Conservation (phyloP, 2,797 vertebrate species). For the Gallinago solitaria region DNA sequence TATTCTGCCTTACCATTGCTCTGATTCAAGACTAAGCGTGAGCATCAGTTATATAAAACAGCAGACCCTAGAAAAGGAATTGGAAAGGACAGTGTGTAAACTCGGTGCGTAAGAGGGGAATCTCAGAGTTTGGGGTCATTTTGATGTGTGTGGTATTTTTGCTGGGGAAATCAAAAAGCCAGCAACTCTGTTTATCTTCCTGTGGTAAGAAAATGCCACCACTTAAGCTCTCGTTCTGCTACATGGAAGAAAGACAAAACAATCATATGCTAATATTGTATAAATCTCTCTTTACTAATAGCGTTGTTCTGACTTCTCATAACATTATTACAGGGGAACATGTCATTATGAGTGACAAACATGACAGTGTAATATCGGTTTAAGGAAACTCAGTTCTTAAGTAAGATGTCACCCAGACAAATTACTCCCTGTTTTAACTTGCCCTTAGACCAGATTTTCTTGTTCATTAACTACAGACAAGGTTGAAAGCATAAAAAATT, state of each 20-base stretch:
- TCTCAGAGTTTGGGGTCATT: fast-evolving
- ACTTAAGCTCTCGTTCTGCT: neutral
- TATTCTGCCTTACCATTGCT: neutral
- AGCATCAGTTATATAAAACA: neutral
- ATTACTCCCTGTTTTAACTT: constrained; percentile 55
- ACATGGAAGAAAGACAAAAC: neutral
- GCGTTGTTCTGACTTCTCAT: constrained; percentile 9
- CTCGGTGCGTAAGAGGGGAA: fast-evolving
- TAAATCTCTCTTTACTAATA: constrained; percentile 12
- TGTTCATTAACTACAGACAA: constrained; percentile 59
- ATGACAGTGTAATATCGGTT: neutral
- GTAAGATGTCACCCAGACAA: constrained; percentile 47
- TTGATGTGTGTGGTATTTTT: neutral
- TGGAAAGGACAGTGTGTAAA: neutral
- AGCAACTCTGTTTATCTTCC: neutral
- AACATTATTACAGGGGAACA: neutral
- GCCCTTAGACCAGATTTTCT: constrained; percentile 65
- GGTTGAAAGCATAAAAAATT: constrained; percentile 50
- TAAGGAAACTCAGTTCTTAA: neutral
- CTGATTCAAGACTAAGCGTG: neutral
- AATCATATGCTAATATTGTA: neutral
- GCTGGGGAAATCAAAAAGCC: neutral
- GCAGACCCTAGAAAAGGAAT: neutral
- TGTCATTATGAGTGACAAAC: constrained; percentile 51
- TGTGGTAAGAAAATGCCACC: neutral